phyloP scores from a whole-genome alignment of 2,113 vertebrate species.

The Pseudolaguvia tuberculata region DNA sequence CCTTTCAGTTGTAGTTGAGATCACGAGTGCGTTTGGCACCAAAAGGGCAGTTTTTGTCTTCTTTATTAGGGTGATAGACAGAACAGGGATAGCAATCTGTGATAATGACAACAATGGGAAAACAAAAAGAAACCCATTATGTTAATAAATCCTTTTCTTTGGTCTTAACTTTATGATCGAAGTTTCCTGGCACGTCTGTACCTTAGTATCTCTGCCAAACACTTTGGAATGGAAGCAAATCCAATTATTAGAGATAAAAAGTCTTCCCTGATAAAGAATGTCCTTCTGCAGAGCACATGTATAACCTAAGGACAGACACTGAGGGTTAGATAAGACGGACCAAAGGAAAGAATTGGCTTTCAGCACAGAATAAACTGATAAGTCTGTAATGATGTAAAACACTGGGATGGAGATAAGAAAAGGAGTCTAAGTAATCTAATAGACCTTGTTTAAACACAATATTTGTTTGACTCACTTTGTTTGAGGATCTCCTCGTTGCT shows the following conservation, averaged over 20 bases:
- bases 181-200: constrained; percentile 44
- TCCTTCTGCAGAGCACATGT: constrained; percentile 96
- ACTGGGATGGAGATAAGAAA: background rate
- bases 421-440: background rate
- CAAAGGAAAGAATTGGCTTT: constrained; percentile 11
- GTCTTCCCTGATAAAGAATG: constrained; percentile 90
- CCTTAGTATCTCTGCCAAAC: constrained; percentile 96
- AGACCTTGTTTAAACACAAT: constrained; percentile 6
- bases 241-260: constrained; percentile 94
- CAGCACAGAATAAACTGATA: constrained; percentile 13
- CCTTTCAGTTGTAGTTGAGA: constrained; percentile 79
- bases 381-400: background rate
- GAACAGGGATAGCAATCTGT: constrained; percentile 86
- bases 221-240: constrained; percentile 97
- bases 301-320: constrained; percentile 74
- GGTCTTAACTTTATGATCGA: background rate
- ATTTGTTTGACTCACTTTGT: constrained; percentile 82
- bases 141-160: background rate
- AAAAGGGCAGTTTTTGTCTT: constrained; percentile 93
- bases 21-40: constrained; percentile 89
- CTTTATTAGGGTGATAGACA: constrained; percentile 82
- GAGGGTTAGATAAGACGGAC: constrained; percentile 10
- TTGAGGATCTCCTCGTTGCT: constrained; percentile 81
- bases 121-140: background rate
- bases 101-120: background rate